phyloP scores from a whole-genome alignment of 2,888 invertebrate genomes.

The Epinotia ramella region DNA sequence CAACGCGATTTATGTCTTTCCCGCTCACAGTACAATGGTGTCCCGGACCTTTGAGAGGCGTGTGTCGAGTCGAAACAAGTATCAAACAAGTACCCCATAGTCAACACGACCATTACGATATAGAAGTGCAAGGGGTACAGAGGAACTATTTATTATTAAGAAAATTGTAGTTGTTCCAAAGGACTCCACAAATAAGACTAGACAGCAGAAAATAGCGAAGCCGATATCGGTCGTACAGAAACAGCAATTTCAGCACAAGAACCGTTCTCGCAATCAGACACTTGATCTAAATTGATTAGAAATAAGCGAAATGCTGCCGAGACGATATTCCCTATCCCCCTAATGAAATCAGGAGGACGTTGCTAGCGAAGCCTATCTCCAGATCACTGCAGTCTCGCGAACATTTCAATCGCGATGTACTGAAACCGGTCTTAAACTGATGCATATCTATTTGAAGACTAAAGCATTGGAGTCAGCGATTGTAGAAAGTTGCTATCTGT shows the following conservation, averaged over 20 bases:
- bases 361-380: slow-evolving; percentile 59
- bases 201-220: slow-evolving; percentile 49
- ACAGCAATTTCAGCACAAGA: slow-evolving; percentile 64
- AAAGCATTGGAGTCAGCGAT: slow-evolving; percentile 12
- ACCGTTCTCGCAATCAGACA: slow-evolving; percentile 65
- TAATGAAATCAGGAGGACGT: slow-evolving; percentile 68
- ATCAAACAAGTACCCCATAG: too few species aligned
- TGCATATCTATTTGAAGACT: slow-evolving; percentile 36
- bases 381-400: slow-evolving; percentile 61
- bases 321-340: slow-evolving; percentile 60
- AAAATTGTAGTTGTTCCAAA: slow-evolving; percentile 12
- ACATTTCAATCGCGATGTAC: slow-evolving; percentile 76
- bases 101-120: too few species aligned
- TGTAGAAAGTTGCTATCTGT: slow-evolving; percentile 34
- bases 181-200: slow-evolving; percentile 49
- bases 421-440: slow-evolving; percentile 68
- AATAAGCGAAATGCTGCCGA: slow-evolving; percentile 67
- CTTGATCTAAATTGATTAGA: slow-evolving; percentile 77
- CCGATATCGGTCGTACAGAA: slow-evolving; percentile 60
- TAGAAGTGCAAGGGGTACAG: too few species aligned
- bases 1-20: neutral
- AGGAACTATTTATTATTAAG: slow-evolving; percentile 5
- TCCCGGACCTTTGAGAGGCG: too few species aligned
- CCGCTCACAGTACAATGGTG: too few species aligned
- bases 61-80: too few species aligned